phyloP scores from a whole-genome alignment of 2,888 invertebrate species.

The Melangyna quadrimaculata region DNA sequence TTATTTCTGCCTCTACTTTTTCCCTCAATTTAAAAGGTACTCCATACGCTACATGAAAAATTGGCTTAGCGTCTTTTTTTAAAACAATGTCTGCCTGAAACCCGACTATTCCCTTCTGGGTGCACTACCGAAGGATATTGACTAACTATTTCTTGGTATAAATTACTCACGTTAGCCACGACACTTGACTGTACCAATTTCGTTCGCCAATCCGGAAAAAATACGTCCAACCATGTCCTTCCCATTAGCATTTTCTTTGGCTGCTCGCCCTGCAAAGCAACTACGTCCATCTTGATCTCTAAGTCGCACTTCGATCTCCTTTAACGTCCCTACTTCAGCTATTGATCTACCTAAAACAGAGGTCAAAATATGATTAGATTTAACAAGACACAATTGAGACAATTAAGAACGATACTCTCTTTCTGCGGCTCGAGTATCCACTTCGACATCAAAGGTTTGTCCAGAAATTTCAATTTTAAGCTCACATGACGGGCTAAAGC shows the following conservation, averaged over 20 bases:
- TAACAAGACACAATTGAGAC: constrained; percentile 1
- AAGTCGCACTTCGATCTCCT: constrained; percentile 10
- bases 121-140: constrained; percentile 25
- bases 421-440: constrained; percentile 24
- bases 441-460: not conserved
- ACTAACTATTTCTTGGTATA: constrained; percentile 5
- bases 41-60: constrained; percentile 56
- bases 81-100: constrained; percentile 24
- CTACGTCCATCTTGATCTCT: not conserved
- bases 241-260: constrained; percentile 22
- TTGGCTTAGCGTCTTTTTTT: not conserved
- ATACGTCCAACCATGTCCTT: constrained; percentile 27
- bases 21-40: constrained; percentile 65
- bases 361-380: constrained; percentile 27
- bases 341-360: constrained; percentile 33
- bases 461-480: not conserved
- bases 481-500: not conserved
- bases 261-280: constrained; percentile 23
- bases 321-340: constrained; percentile 8
- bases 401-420: constrained; percentile 20
- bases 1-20: constrained; percentile 60
- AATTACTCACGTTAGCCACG: constrained; percentile 1
- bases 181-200: not conserved
- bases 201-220: not conserved
- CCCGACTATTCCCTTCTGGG: constrained; percentile 1